Evolutionary conservation across 2,888 invertebrate species (phyloP).

Genomic region (Anthophora plumipes): DNA sequence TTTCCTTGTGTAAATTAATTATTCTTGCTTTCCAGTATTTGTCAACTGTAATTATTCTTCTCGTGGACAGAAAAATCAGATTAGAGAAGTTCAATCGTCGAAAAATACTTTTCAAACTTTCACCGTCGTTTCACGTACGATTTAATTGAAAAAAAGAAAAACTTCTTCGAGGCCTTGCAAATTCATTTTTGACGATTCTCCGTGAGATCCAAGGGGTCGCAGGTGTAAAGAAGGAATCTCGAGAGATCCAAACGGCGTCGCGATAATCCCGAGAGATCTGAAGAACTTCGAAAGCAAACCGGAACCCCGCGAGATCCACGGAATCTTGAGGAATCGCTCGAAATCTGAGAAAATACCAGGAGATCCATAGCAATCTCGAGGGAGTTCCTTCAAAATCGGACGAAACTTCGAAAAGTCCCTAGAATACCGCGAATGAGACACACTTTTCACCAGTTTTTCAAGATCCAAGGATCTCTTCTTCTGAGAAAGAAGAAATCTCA

Average conservation of each 20-base stretch:
- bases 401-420: slow-evolving; percentile 6
- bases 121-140: too few relatives aligned
- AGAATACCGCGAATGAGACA: not conserved
- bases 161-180: too few relatives aligned
- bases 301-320: slow-evolving; percentile 19
- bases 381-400: slow-evolving; percentile 8
- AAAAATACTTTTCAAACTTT: too few relatives aligned
- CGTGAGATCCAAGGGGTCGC: slow-evolving; percentile 2
- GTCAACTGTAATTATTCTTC: too few relatives aligned
- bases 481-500: too few relatives aligned
- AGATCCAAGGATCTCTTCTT: not conserved
- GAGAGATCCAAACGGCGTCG: slow-evolving; percentile 1
- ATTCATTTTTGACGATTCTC: not conserved
- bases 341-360: slow-evolving; percentile 14
- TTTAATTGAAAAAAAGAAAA: too few relatives aligned
- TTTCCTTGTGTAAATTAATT: too few relatives aligned
- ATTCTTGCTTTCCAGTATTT: too few relatives aligned
- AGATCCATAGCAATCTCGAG: slow-evolving; percentile 14
- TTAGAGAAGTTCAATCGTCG: too few relatives aligned
- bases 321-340: slow-evolving; percentile 3
- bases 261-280: slow-evolving; percentile 6
- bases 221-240: slow-evolving; percentile 1
- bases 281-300: not conserved
- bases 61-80: too few relatives aligned
- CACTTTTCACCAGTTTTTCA: not conserved